A percentile compares a stretch with the other conserved stretches of the same genome.
Evolutionary conservation across 2,113 vertebrate genomes (phyloP).

Genomic region (Tenebrosternarchus preto): DNA sequence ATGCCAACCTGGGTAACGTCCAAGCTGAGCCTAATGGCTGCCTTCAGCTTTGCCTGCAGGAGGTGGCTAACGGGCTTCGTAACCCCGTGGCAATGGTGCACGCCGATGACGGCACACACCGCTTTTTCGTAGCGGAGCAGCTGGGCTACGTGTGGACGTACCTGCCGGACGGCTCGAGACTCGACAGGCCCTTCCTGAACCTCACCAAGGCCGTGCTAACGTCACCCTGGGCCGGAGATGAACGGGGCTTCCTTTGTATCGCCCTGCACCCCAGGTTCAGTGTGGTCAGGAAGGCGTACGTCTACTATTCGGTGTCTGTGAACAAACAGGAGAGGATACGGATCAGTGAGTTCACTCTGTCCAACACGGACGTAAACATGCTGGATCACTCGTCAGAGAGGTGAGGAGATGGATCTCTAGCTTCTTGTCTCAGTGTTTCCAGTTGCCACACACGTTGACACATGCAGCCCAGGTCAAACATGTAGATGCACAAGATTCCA

Average conservation of each 20-base stretch:
- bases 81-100: conserved; percentile 83
- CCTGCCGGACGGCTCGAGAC: conserved; percentile 75
- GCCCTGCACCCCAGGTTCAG: conserved; percentile 75
- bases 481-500: no score
- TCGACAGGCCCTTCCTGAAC: conserved; percentile 81
- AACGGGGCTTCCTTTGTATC: conserved; percentile 81
- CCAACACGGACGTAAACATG: conserved; percentile 72
- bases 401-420: conserved; percentile 53
- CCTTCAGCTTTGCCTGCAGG: conserved; percentile 78
- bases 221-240: conserved; percentile 79
- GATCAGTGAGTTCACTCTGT: conserved; percentile 78
- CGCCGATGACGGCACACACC: conserved; percentile 78
- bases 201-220: conserved; percentile 77
- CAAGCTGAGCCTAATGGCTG: conserved; percentile 73
- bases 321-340: conserved; percentile 78
- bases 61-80: conserved; percentile 77
- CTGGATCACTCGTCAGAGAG: conserved; percentile 80
- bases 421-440: no score
- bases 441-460: no score
- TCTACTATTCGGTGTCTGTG: conserved; percentile 79
- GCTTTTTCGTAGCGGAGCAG: conserved; percentile 82
- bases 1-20: conserved; percentile 72
- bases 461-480: no score
- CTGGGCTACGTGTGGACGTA: conserved; percentile 80
- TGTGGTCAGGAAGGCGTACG: conserved; percentile 74